Evolutionary conservation across 2,888 invertebrate species (phyloP), one percentile per base, ranked within the genome.

Genomic region (Eupithecia dodoneata): DNA sequence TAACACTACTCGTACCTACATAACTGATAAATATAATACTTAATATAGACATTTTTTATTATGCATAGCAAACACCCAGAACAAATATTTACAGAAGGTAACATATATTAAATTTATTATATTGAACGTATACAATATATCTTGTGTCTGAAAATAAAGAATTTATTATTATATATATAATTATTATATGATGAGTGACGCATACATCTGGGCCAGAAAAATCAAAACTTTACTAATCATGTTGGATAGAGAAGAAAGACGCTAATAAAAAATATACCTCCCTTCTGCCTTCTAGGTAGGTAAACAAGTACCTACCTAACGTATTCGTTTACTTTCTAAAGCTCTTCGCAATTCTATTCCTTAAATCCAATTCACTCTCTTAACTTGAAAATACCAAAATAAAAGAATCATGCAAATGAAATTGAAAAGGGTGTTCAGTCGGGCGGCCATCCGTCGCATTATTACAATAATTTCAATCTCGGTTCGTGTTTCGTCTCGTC

Each of bases 391-490:
- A 59, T 63, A 30, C 30, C 9, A 59, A 18, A 63, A 63, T 12
- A 72, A 73, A 76, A 73, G 73, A 73, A 74, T 72, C 67, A 77
- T 47, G 55, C 44, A 72, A 77, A 74, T 77, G 71, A 65, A 74
- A 77, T 74, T 77, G 77, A 15, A 74, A 6, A 59, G 55, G 18
- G 47, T 10, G 72, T 18, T 78, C 81, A 79, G 78, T 77, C 73
- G 73, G 79, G 82, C 88, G 85, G 81, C 85, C 82, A 84, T 85
- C 87, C 87, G 85, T 87, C 84, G 84, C 84, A 83, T 79, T 84
- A 88, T 87, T 87, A 84, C 86, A 86, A 87, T 89, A 86, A 87
- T 89, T 89, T 87, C 86, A 91, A 92, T 91, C 90, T 86, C 88
- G 83, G 84, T 83, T 85, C 86, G 44, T 83, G 84, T 85, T 84